phyloP scores from a whole-genome alignment of 2,797 vertebrate genomes.

The Dendrocincla tyrannina region DNA sequence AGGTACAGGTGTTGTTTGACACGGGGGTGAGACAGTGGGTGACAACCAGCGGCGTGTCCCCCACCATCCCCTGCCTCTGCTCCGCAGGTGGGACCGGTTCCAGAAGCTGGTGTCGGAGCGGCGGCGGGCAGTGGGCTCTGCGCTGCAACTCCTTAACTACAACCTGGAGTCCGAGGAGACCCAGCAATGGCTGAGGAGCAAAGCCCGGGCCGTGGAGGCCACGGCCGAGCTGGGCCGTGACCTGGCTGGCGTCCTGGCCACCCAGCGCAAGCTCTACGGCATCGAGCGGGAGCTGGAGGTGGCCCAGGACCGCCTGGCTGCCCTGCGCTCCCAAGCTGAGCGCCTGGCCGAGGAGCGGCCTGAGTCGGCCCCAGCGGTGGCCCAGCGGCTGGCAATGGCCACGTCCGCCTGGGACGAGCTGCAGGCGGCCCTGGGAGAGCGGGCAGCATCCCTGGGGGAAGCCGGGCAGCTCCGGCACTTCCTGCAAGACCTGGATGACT shows the following conservation, averaged over 20 bases:
- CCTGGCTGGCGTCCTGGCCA: slow-evolving; percentile 89
- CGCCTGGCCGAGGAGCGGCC: slow-evolving; percentile 83
- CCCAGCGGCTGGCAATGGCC: slow-evolving; percentile 71
- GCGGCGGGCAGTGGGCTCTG: slow-evolving; percentile 84
- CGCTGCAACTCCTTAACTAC: slow-evolving; percentile 90
- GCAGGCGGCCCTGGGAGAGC: slow-evolving; percentile 81
- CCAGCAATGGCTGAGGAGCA: slow-evolving; percentile 88
- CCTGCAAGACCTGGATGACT: slow-evolving; percentile 92
- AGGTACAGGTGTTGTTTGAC: slow-evolving; percentile 71
- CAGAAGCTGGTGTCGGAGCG: slow-evolving; percentile 85
- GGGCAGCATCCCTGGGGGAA: slow-evolving; percentile 89
- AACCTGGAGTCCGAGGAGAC: slow-evolving; percentile 93
- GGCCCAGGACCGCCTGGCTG: slow-evolving; percentile 83
- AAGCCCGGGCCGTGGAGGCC: slow-evolving; percentile 88
- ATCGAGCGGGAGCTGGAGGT: slow-evolving; percentile 90
- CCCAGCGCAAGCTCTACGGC: slow-evolving; percentile 93
- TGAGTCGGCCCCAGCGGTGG: slow-evolving; percentile 80
- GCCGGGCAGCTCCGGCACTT: slow-evolving; percentile 94
- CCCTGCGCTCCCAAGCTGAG: slow-evolving; percentile 83
- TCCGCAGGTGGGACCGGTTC: slow-evolving; percentile 89
- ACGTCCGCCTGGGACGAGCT: slow-evolving; percentile 84
- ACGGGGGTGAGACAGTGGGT: rapidly evolving
- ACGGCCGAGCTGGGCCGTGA: slow-evolving; percentile 90
- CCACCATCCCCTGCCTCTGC: rapidly evolving
- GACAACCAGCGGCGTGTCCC: rapidly evolving